These are phyloP conservation scores for Alauda arvensis DNA, from an alignment of 2,797 vertebrate species.

Conservation along the genomic window DNA sequence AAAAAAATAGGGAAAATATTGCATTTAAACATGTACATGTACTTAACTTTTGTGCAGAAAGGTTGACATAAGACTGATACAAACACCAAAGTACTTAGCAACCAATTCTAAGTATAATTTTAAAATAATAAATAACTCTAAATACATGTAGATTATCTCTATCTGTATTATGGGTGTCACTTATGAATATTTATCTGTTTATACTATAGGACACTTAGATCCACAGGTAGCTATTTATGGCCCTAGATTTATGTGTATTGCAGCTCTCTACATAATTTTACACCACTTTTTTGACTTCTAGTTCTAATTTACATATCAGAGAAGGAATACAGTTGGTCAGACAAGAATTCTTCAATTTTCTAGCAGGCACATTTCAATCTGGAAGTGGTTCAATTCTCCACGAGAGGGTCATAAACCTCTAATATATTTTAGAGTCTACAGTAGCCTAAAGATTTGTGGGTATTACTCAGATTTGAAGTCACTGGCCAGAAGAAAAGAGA, in stretches of 20 bases:
- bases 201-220: not conserved
- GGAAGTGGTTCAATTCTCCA: not conserved
- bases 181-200: not conserved
- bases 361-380: not conserved
- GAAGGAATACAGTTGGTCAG: not conserved
- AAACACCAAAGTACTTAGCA: not conserved
- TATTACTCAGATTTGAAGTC: not conserved
- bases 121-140: not conserved
- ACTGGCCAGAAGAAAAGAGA: not conserved
- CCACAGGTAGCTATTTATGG: not conserved
- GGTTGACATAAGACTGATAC: not conserved
- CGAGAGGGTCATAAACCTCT: not conserved
- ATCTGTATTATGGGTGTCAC: not conserved
- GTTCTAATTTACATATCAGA: not conserved
- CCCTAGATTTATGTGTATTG: not conserved
- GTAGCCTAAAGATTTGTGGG: not conserved
- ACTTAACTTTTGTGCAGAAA: not conserved
- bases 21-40: not conserved
- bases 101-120: not conserved
- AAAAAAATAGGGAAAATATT: not conserved
- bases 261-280: not conserved
- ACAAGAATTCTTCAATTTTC: not conserved
- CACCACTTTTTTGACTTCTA: not conserved
- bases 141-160: not conserved
- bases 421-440: not conserved